phyloP scores from a whole-genome alignment of 2,888 invertebrate species.

The Graphium colonna region DNA sequence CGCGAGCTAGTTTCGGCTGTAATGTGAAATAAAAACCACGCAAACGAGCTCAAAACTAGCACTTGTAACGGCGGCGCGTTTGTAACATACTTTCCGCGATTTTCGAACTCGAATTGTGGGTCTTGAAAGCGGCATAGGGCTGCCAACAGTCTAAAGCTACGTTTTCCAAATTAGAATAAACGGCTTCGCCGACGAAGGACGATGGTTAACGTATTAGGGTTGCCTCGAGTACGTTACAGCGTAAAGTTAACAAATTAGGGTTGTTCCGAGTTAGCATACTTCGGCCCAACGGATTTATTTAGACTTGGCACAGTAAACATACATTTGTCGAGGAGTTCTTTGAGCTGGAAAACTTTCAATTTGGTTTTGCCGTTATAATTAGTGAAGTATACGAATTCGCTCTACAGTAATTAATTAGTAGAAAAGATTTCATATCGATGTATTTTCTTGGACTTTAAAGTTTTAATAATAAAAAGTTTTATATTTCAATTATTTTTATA shows the following conservation, averaged over 20 bases:
- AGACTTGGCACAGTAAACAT: slow-evolving; percentile 1
- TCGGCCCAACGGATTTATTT: slow-evolving; percentile 6
- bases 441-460: too few species aligned
- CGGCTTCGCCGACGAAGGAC: slow-evolving; percentile 8
- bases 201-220: slow-evolving; percentile 1
- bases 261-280: slow-evolving; percentile 1
- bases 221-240: background rate
- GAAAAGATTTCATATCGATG: too few species aligned
- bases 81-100: slow-evolving; percentile 23
- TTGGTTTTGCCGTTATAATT: too few species aligned
- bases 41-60: slow-evolving; percentile 3
- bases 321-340: background rate
- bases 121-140: slow-evolving; percentile 5
- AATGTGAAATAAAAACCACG: background rate
- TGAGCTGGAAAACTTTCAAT: too few species aligned
- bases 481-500: too few species aligned
- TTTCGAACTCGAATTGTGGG: slow-evolving; percentile 22
- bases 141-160: background rate
- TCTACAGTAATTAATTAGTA: background rate
- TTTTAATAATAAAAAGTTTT: too few species aligned
- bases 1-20: slow-evolving; percentile 12
- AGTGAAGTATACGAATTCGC: background rate
- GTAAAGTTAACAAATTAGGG: slow-evolving; percentile 2
- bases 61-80: slow-evolving; percentile 16
- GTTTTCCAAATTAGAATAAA: slow-evolving; percentile 19